phyloP scores from a whole-genome alignment of 35 echinoderm and acorn worm species.

The Ptychodera flava region DNA sequence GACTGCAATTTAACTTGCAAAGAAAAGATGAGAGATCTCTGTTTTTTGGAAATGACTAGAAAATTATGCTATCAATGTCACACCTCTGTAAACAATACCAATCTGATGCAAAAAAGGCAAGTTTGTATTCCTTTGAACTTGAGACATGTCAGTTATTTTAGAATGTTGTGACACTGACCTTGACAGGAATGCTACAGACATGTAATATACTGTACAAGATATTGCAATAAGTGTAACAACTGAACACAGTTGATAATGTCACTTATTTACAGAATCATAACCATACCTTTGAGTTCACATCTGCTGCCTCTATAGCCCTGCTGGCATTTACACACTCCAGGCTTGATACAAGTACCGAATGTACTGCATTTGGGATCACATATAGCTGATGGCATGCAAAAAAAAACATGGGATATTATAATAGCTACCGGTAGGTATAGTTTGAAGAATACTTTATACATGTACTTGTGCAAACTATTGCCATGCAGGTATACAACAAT shows the following conservation, averaged over 20 bases:
- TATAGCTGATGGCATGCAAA: neutral
- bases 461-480: no score
- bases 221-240: neutral
- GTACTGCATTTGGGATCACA: neutral
- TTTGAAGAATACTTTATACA: no score
- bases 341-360: neutral
- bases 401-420: neutral
- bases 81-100: neutral
- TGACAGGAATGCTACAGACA: neutral
- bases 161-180: neutral
- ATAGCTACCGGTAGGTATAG: no score
- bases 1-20: no score
- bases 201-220: neutral
- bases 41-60: no score
- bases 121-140: neutral
- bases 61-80: no score
- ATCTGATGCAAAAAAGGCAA: neutral
- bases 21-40: no score
- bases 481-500: no score
- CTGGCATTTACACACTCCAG: neutral
- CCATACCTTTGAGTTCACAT: neutral
- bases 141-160: neutral
- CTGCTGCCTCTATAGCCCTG: neutral
- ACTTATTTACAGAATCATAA: neutral
- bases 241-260: neutral